Percentiles rank a stretch among this genome's conserved stretches.
Evolutionary conservation across 2,888 invertebrate genomes (phyloP).

Genomic region (Chromoteleia sp.): DNA sequence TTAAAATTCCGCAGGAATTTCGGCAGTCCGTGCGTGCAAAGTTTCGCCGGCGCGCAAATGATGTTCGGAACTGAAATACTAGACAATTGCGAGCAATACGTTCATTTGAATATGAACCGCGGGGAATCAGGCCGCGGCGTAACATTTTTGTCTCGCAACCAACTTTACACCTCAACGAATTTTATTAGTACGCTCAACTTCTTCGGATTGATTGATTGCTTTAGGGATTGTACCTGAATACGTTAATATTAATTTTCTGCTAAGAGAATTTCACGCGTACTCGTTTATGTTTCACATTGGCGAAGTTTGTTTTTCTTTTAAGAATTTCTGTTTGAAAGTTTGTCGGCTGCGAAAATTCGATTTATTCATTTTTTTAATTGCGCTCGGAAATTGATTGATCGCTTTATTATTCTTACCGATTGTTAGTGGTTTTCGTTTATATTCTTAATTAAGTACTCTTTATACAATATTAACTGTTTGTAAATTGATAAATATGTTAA

Average conservation of each 20-base stretch:
- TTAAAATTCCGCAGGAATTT: conserved; percentile 74
- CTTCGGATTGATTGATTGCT: conserved; percentile 48
- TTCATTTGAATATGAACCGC: conserved; percentile 62
- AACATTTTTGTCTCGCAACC: conserved; percentile 42
- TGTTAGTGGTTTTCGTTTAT: too few relatives aligned
- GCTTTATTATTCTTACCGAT: too few relatives aligned
- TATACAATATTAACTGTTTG: too few relatives aligned
- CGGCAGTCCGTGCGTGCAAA: conserved; percentile 64
- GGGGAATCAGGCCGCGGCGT: conserved; percentile 25
- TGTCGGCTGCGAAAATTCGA: not conserved
- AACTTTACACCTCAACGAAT: conserved; percentile 42
- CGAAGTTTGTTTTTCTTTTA: conserved; percentile 34
- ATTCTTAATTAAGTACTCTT: too few relatives aligned
- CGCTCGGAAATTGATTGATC: not conserved
- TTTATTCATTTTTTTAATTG: conserved; percentile 5
- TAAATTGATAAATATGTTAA: too few relatives aligned
- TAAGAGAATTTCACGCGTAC: conserved; percentile 22
- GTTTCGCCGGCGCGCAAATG: conserved; percentile 57
- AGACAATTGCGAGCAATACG: conserved; percentile 47
- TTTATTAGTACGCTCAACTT: conserved; percentile 49
- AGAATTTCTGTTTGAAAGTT: conserved; percentile 33
- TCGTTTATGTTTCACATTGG: conserved; percentile 46
- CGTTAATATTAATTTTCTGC: conserved; percentile 51
- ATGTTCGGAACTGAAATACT: conserved; percentile 36
- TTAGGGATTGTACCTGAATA: conserved; percentile 47